Evolutionary conservation across 2,797 vertebrate genomes (phyloP).

Genomic region (Emydoidea blandingii): DNA sequence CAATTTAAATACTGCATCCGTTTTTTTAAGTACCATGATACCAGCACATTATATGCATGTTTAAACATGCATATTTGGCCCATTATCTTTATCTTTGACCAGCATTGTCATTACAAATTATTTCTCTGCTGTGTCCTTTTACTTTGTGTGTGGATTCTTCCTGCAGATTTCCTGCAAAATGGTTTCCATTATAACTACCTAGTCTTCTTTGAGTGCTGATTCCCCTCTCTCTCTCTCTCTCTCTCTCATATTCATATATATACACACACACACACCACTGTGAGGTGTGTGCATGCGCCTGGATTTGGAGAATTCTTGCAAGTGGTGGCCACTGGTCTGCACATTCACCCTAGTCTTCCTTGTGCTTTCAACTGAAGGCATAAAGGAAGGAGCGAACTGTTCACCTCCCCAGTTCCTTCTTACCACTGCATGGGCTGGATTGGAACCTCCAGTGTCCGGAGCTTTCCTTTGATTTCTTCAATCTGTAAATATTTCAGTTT

Average conservation of each 20-base stretch:
- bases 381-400: not conserved
- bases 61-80: not conserved
- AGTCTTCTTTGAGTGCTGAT: not conserved
- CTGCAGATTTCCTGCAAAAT: not conserved
- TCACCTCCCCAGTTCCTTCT: not conserved
- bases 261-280: not conserved
- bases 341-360: not conserved
- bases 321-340: not conserved
- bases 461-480: not conserved
- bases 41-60: not conserved
- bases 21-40: not conserved
- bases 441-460: not conserved
- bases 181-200: conserved; percentile 4
- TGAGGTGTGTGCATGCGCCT: not conserved
- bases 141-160: not conserved
- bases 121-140: not conserved
- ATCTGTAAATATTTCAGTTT: not conserved
- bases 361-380: not conserved
- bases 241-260: no score
- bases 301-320: not conserved
- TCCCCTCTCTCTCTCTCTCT: no score
- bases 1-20: not conserved
- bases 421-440: not conserved
- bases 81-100: not conserved
- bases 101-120: not conserved